These are phyloP conservation scores for Sesamia nonagrioides DNA, from an alignment of 1,140 invertebrate genomes.

Conservation along the genomic window DNA sequence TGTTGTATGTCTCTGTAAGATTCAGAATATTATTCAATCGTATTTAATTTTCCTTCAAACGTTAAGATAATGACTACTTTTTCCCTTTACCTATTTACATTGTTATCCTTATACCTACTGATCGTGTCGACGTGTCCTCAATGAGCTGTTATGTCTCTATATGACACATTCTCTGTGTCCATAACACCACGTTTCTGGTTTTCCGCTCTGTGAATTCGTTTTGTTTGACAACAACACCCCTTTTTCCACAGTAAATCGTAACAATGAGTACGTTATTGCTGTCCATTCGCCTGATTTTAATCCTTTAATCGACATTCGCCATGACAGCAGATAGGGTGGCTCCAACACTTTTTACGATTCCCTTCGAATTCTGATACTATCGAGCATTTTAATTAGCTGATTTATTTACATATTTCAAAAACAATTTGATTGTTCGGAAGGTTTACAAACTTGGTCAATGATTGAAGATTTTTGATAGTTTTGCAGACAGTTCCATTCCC, in stretches of 20 bases:
- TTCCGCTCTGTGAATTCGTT: not conserved
- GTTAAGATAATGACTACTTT: too few relatives aligned
- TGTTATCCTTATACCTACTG: too few relatives aligned
- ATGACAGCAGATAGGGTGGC: not conserved
- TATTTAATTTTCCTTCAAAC: too few relatives aligned
- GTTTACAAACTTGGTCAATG: not conserved
- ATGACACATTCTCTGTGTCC: not conserved
- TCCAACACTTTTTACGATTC: not conserved
- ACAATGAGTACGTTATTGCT: not conserved
- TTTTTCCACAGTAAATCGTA: not conserved
- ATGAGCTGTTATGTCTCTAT: too few relatives aligned
- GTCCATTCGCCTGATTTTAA: constrained; percentile 2
- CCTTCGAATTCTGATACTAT: not conserved
- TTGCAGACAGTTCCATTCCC: too few relatives aligned
- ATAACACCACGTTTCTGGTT: not conserved
- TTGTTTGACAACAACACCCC: not conserved
- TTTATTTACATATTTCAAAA: not conserved
- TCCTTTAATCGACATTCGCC: constrained; percentile 14
- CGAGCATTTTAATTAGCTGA: not conserved
- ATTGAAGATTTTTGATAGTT: too few relatives aligned
- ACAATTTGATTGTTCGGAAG: not conserved
- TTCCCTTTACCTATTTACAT: too few relatives aligned
- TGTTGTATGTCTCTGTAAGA: too few relatives aligned
- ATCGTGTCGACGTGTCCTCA: too few relatives aligned
- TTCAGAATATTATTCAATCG: too few relatives aligned